These are phyloP conservation scores for Amphilophus citrinellus DNA, from an alignment of 2,113 vertebrate species.

Conservation along the genomic window DNA sequence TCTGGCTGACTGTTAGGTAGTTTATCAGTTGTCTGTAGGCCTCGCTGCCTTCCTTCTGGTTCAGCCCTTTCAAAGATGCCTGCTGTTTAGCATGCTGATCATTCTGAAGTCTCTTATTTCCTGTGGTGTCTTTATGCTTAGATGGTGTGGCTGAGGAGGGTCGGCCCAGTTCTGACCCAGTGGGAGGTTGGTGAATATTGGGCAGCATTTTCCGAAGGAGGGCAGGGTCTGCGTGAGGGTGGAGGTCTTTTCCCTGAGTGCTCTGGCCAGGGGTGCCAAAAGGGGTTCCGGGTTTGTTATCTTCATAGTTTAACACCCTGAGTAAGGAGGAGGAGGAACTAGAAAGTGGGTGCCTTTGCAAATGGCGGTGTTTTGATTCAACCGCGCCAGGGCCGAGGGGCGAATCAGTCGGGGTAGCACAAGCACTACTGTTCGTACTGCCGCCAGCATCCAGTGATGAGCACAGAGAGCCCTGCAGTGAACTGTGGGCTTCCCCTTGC, in stretches of 20 bases:
- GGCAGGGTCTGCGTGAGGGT: conserved; percentile 88
- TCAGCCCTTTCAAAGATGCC: conserved; percentile 70
- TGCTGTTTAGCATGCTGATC: conserved; percentile 78
- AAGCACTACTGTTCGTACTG: conserved; percentile 88
- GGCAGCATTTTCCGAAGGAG: conserved; percentile 91
- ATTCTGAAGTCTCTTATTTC: conserved; percentile 78
- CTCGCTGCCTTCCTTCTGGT: conserved; percentile 78
- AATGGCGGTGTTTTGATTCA: conserved; percentile 69
- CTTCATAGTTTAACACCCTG: conserved; percentile 86
- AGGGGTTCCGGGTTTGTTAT: conserved; percentile 75
- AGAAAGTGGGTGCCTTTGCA: conserved; percentile 86
- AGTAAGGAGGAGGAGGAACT: conserved; percentile 83
- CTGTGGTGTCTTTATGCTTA: conserved; percentile 96
- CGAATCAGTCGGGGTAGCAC: conserved; percentile 89
- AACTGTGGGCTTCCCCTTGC: conserved; percentile 92
- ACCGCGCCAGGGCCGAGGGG: conserved; percentile 80
- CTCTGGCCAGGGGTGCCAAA: conserved; percentile 82
- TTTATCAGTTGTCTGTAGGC: conserved; percentile 81
- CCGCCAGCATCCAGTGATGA: conserved; percentile 94
- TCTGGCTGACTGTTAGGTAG: conserved; percentile 82
- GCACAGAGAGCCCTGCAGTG: conserved; percentile 91
- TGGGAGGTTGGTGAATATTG: conserved; percentile 84
- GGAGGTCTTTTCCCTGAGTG: conserved; percentile 86
- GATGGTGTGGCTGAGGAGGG: conserved; percentile 85
- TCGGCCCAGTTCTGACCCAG: conserved; percentile 86